These are phyloP conservation scores for Euclidia mi DNA, from an alignment of 2,888 invertebrate genomes.

Conservation along the genomic window DNA sequence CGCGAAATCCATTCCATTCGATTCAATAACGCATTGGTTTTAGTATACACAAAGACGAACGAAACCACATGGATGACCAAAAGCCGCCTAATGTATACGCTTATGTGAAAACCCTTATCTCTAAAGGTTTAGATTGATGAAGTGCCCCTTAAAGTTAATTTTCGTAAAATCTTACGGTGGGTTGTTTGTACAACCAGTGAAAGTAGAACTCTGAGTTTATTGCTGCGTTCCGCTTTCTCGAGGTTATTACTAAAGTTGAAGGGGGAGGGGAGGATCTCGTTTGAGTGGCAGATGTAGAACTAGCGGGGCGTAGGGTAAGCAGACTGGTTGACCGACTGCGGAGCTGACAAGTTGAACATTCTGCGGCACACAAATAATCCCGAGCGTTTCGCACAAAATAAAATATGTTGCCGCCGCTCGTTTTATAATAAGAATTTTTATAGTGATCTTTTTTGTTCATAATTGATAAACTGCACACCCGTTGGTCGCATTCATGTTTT, in stretches of 20 bases:
- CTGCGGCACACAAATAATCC: slow-evolving; percentile 71
- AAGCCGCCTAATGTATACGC: slow-evolving; percentile 66
- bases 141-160: slow-evolving; percentile 86
- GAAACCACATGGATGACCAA: slow-evolving; percentile 71
- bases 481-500: slow-evolving; percentile 14
- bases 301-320: slow-evolving; percentile 59
- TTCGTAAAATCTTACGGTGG: slow-evolving; percentile 86
- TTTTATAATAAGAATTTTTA: slow-evolving; percentile 71
- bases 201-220: slow-evolving; percentile 50
- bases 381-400: slow-evolving; percentile 79
- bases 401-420: slow-evolving; percentile 74
- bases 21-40: slow-evolving; percentile 27
- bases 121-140: slow-evolving; percentile 83
- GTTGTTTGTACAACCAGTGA: slow-evolving; percentile 62
- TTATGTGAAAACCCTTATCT: slow-evolving; percentile 79
- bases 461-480: slow-evolving; percentile 56
- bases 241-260: slow-evolving; percentile 34
- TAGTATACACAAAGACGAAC: slow-evolving; percentile 46
- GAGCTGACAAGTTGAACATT: slow-evolving; percentile 65
- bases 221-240: slow-evolving; percentile 32
- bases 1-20: slow-evolving; percentile 29
- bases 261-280: slow-evolving; percentile 60
- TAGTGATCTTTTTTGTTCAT: slow-evolving; percentile 61
- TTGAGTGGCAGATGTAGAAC: slow-evolving; percentile 66
- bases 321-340: slow-evolving; percentile 63